phyloP scores from a whole-genome alignment of 2,797 vertebrate species.

The Podarcis lilfordi region DNA sequence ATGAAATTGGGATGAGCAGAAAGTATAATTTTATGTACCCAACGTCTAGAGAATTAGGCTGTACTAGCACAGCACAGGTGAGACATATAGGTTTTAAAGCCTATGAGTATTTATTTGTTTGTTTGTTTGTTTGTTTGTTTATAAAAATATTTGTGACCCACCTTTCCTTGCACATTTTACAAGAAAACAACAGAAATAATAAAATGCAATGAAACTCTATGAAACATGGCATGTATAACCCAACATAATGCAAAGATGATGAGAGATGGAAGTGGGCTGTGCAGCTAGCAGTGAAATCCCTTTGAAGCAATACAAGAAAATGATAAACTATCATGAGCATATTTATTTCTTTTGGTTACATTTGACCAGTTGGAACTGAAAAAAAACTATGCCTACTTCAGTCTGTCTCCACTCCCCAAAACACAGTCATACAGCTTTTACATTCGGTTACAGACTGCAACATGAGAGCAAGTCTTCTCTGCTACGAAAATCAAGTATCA shows the following conservation, averaged over 20 bases:
- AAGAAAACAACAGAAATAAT: background rate
- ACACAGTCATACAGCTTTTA: background rate
- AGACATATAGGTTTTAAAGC: background rate
- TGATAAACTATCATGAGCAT: background rate
- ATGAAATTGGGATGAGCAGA: background rate
- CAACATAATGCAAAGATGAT: background rate
- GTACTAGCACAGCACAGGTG: background rate
- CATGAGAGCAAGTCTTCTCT: background rate
- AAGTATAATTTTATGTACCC: background rate
- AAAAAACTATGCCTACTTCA: too few relatives aligned
- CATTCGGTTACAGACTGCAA: background rate
- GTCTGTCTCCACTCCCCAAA: too few relatives aligned
- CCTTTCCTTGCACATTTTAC: background rate
- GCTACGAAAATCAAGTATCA: background rate
- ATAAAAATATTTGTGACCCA: too few relatives aligned
- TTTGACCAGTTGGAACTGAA: background rate
- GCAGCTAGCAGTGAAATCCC: background rate
- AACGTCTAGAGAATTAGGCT: background rate
- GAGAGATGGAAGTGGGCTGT: background rate
- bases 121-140: background rate
- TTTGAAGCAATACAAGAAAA: background rate
- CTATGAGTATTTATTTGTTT: background rate
- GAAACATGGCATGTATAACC: background rate
- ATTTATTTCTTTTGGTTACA: background rate
- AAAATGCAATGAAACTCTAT: background rate